Base-by-base conservation (phyloP, 2,888 invertebrate genomes). In the Ochropacha duplaris region DNA sequence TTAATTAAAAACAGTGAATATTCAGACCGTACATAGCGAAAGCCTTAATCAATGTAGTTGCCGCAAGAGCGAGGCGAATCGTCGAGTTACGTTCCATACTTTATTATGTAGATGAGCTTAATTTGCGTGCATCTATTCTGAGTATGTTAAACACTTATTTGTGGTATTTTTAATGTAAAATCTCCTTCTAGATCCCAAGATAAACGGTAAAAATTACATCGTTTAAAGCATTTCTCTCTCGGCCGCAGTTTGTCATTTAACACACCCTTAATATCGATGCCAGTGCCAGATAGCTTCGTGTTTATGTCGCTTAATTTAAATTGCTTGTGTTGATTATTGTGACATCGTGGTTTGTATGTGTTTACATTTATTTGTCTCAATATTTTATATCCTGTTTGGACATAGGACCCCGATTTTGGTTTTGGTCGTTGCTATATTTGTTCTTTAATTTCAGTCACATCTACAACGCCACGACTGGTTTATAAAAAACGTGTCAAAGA, bases 301-400 rank as follows among this genome's bases (percentile, higher is more conserved):
- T 89, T 90, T 88, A 90, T 87, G 90, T 92, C 90, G 83, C 85
- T 88, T 87, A 83, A 87, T 89, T 90, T 89, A 89, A 91, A 90
- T 90, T 84, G 85, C 88, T 78, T 75, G 82, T 80, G 86, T 87
- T 89, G 87, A 88, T 90, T 88, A 86, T 88, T 84, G 81, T 86
- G 87, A 88, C 89, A 85, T 68, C 71, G 81, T 84, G 84, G 88
- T 88, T 88, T 87, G 83, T 83, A 82, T 72, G 74, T 74, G 72
- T 72, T 78, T 68, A 84, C 84, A 88, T 87, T 86, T 88, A 89
- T 86, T 80, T 73, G 73, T 64, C 69, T 68, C 69, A 74, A 73
- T 72, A 76, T 76, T 78, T 77, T 72, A 76, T 68, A 67, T 64
- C 16, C 49, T 50, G 28, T 56, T 31, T 34, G 34, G 34, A 49